Base-by-base conservation (phyloP, 2,888 invertebrate species). In the Ochropleura leucogaster region DNA sequence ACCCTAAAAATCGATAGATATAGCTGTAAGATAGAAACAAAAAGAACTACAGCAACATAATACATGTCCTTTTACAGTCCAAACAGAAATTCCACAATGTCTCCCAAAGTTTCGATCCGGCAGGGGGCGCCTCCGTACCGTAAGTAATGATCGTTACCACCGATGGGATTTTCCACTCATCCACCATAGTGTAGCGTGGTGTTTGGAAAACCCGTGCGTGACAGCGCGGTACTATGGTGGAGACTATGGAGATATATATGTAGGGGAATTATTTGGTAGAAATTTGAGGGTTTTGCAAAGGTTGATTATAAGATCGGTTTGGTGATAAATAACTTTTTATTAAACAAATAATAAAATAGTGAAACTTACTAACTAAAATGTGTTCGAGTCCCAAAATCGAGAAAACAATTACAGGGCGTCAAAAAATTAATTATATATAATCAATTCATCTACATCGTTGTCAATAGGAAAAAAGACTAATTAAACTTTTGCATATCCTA, bases 141-240 rank as follows among this genome's bases (percentile, higher is more conserved):
- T 66, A 70, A 75, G 83, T 87, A 86, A 85, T 73, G 79, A 86
- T 74, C 70, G 70, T 30, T 49, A 59, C 63, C 59, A 53, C 18
- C 51, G 3, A 42, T 59, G 72, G 85, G 87, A 82, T 75, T 86
- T 86, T 87, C 87, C 85, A 75, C 55, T 60, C 77, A 69, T 73
- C n/a, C 44, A 44, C 62, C 14, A 62, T 20, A 4, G 44, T 63
- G 47, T 55, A 51, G 64, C 18, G 40, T 16, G 60, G 60, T 30
- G 65, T 73, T 80, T 44, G 87, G 87, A 72, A 86, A 85, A 68
- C 65, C 86, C 86, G 42, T 74, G 72, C 82, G 76, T 76, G 76
- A 30, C 63, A 57, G 63, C 49, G 30, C 49, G 16, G 30, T 59
- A 64, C 59, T 63, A 67, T 68, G 64, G 70, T 1, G 20, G 6